Evolutionary conservation across 2,797 vertebrate species (phyloP).

Genomic region (Chiroxiphia lanceolata): DNA sequence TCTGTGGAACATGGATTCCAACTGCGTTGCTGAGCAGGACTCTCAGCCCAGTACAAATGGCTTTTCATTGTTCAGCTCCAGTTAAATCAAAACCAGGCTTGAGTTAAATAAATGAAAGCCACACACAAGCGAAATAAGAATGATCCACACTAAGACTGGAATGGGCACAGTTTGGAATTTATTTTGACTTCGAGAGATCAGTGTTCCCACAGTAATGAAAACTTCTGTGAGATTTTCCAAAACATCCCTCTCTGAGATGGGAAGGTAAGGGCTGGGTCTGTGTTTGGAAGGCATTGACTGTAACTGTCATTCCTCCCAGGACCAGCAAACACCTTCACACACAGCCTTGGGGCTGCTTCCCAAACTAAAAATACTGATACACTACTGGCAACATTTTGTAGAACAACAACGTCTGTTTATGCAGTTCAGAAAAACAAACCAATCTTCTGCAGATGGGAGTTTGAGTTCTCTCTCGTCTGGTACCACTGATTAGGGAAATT

Average conservation of each 20-base stretch:
- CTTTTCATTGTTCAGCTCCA: not conserved
- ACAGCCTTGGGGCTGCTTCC: not conserved
- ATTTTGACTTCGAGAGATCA: not conserved
- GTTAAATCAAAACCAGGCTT: not conserved
- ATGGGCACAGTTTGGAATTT: not conserved
- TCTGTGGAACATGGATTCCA: not conserved
- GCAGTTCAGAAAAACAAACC: not conserved
- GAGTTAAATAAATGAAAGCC: not conserved
- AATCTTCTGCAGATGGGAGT: not conserved
- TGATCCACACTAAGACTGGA: not conserved
- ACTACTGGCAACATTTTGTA: not conserved
- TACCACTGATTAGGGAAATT: not conserved
- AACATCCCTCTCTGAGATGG: not conserved
- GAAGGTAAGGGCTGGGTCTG: not conserved
- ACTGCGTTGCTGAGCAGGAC: not conserved
- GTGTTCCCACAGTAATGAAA: not conserved
- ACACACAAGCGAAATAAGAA: not conserved
- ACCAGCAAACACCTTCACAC: not conserved
- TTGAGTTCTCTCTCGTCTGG: not conserved
- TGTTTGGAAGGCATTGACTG: not conserved
- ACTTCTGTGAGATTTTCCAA: not conserved
- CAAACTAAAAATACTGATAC: not conserved
- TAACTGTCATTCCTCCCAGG: not conserved
- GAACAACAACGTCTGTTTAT: not conserved
- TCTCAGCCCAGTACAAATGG: not conserved